Percentiles rank a stretch among this genome's conserved stretches.
Conservation (phyloP, 2,888 invertebrate genomes). For the Phorcus lineatus region DNA sequence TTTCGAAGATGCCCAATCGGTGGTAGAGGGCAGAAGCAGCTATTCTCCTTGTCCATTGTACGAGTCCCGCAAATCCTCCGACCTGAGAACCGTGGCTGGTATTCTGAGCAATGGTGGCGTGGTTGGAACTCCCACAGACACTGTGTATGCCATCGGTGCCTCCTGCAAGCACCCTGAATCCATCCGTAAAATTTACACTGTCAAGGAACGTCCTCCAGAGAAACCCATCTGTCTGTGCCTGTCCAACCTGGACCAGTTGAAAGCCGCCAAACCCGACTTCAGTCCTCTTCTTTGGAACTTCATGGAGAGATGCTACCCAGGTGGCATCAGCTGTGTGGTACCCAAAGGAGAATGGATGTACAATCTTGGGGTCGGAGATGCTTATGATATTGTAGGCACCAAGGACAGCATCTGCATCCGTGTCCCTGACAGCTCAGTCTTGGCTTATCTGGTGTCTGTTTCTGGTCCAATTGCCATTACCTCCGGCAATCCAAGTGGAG, state of each 20-base stretch:
- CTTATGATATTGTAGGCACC: constrained; percentile 47
- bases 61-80: constrained; percentile 49
- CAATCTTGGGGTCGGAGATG: constrained; percentile 47
- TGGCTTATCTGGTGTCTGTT: constrained; percentile 53
- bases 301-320: constrained; percentile 55
- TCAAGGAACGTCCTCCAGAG: constrained; percentile 55
- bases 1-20: constrained; percentile 41
- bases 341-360: constrained; percentile 55
- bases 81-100: constrained; percentile 41
- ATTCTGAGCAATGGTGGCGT: constrained; percentile 52
- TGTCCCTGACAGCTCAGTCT: constrained; percentile 54
- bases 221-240: constrained; percentile 61
- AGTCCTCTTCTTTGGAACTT: constrained; percentile 54
- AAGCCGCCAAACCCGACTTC: constrained; percentile 48
- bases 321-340: constrained; percentile 58
- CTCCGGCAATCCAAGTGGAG: constrained; percentile 60
- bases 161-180: constrained; percentile 55
- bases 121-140: constrained; percentile 59
- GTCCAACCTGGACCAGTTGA: constrained; percentile 55
- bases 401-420: constrained; percentile 55
- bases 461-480: constrained; percentile 58
- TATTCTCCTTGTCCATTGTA: constrained; percentile 46
- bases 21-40: constrained; percentile 9
- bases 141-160: constrained; percentile 58
- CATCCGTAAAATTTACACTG: constrained; percentile 51